Percentiles rank a stretch among this genome's conserved stretches.
Evolutionary conservation across 2,888 invertebrate species (phyloP).

Genomic region (Drosophila monieri): DNA sequence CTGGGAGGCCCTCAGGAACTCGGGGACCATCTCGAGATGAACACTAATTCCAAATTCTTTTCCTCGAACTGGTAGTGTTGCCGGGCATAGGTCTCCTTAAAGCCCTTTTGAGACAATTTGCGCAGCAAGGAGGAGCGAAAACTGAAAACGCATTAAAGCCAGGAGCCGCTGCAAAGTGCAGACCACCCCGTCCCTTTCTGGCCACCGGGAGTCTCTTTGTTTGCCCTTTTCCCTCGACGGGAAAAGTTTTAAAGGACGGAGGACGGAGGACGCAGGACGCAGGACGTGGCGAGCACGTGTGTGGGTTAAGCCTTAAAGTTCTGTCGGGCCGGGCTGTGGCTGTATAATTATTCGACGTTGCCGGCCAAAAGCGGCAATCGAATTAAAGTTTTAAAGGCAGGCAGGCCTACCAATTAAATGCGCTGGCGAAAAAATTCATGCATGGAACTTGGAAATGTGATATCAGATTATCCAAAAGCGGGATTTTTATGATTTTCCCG

Average conservation of each 20-base stretch:
- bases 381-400: slow-evolving; percentile 28
- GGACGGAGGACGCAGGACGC: not conserved
- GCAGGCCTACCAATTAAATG: not conserved
- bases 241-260: slow-evolving; percentile 37
- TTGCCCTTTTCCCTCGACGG: slow-evolving; percentile 38
- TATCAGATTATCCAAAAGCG: not conserved
- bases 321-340: slow-evolving; percentile 15
- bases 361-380: slow-evolving; percentile 6
- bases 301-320: slow-evolving; percentile 44
- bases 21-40: not conserved
- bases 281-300: slow-evolving; percentile 1
- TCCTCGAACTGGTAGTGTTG: slow-evolving; percentile 5
- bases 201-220: slow-evolving; percentile 21
- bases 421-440: not conserved
- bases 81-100: slow-evolving; percentile 4
- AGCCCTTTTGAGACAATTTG: not conserved
- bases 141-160: slow-evolving; percentile 42
- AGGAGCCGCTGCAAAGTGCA: slow-evolving; percentile 40
- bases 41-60: not conserved
- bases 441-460: not conserved
- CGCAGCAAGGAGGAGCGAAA: slow-evolving; percentile 1
- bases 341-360: slow-evolving; percentile 31
- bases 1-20: not conserved
- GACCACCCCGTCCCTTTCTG: not conserved
- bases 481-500: not conserved